phyloP scores from a whole-genome alignment of 1,140 invertebrate species.

The Lepidurus couesii region DNA sequence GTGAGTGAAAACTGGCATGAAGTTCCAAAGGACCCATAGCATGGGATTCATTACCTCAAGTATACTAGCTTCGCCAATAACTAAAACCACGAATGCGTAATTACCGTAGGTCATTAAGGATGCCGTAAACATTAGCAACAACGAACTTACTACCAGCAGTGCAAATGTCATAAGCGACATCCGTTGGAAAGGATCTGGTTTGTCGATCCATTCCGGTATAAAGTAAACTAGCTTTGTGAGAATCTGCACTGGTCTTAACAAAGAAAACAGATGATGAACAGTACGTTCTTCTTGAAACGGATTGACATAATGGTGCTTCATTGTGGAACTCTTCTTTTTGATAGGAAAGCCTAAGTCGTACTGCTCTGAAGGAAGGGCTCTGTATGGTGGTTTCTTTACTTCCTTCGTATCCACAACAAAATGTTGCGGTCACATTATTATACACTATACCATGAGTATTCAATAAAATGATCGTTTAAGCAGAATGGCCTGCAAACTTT shows the following conservation, averaged over 20 bases:
- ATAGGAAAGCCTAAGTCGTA: not conserved
- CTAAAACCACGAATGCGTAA: not conserved
- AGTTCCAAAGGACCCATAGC: not conserved
- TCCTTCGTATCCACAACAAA: not conserved
- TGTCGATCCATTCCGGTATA: not conserved
- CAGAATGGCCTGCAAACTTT: too few relatives aligned
- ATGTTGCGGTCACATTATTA: too few relatives aligned
- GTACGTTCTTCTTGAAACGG: not conserved
- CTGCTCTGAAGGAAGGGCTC: not conserved
- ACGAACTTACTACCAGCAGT: not conserved
- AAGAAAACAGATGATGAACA: not conserved
- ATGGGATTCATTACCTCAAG: not conserved
- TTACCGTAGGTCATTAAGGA: not conserved
- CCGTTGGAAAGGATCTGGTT: not conserved
- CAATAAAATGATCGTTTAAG: too few relatives aligned
- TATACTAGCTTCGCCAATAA: not conserved
- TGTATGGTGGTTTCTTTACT: not conserved
- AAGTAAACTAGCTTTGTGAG: not conserved
- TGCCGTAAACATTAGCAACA: not conserved
- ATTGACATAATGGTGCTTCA: not conserved
- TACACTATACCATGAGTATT: too few relatives aligned
- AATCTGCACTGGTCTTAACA: not conserved
- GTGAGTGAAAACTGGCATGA: not conserved
- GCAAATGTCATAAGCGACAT: not conserved
- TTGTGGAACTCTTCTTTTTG: not conserved